These are phyloP conservation scores for Australoheros facetus DNA, from an alignment of 2,797 vertebrate species.

Conservation along the genomic window DNA sequence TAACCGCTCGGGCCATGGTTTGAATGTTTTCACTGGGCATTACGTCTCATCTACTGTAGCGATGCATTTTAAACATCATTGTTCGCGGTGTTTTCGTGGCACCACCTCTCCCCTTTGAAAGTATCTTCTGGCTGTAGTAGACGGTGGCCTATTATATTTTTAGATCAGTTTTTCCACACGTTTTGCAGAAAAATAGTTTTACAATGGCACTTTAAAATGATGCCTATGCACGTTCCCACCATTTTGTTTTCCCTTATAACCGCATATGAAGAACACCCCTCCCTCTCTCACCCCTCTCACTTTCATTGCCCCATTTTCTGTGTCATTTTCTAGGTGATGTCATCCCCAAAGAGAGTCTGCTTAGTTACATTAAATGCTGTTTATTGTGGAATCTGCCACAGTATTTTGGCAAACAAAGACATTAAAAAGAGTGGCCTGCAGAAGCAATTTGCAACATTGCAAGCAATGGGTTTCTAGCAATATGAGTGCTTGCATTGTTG, in stretches of 20 bases:
- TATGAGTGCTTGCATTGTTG: conserved; percentile 6
- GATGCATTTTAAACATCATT: conserved; percentile 46
- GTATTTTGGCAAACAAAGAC: conserved; percentile 70
- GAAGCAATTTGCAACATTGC: conserved; percentile 47
- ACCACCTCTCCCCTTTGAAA: conserved; percentile 30
- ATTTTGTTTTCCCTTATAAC: conserved; percentile 52
- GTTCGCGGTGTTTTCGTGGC: conserved; percentile 52
- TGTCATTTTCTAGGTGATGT: conserved; percentile 72
- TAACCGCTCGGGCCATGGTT: not conserved
- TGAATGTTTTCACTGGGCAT: conserved; percentile 35
- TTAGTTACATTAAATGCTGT: conserved; percentile 62
- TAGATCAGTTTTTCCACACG: conserved; percentile 54
- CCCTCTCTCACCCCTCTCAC: conserved; percentile 59
- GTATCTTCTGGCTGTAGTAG: conserved; percentile 47
- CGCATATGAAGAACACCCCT: conserved; percentile 53
- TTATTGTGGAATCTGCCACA: conserved; percentile 70
- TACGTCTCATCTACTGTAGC: conserved; percentile 33
- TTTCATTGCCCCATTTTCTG: conserved; percentile 73
- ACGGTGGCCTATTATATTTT: conserved; percentile 41
- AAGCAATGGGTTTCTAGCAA: conserved; percentile 25
- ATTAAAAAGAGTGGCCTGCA: conserved; percentile 59
- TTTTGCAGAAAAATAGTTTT: conserved; percentile 60
- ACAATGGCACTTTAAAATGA: conserved; percentile 56
- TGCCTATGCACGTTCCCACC: conserved; percentile 57
- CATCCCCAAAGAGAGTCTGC: conserved; percentile 62